Percentiles rank a stretch among this genome's conserved stretches.
Evolutionary conservation across 2,888 invertebrate species (phyloP).

Genomic region (Drosophila anceps): DNA sequence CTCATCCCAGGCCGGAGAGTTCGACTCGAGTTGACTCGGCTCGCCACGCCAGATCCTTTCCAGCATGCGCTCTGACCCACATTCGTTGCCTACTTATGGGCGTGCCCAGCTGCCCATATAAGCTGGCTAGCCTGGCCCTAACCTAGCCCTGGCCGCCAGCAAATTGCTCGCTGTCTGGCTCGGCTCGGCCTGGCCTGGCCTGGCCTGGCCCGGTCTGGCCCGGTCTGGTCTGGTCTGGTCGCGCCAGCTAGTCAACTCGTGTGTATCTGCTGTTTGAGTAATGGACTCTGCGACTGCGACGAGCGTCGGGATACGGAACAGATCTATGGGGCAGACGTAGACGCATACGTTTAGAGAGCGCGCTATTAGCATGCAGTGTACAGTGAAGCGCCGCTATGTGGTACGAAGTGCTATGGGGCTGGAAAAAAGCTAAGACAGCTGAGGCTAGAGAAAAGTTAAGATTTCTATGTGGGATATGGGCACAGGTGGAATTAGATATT

Average conservation of each 20-base stretch:
- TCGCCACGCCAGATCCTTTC: background rate
- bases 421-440: no score
- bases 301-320: slow-evolving; percentile 41
- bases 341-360: slow-evolving; percentile 34
- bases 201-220: slow-evolving; percentile 35
- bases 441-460: background rate
- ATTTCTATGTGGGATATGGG: background rate
- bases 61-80: slow-evolving; percentile 9
- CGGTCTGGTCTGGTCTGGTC: slow-evolving; percentile 44
- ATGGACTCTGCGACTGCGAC: slow-evolving; percentile 52
- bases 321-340: slow-evolving; percentile 47
- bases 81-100: slow-evolving; percentile 63
- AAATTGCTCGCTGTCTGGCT: slow-evolving; percentile 58
- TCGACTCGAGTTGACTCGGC: background rate
- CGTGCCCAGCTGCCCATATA: slow-evolving; percentile 14
- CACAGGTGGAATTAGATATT: background rate
- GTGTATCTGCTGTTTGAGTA: slow-evolving; percentile 48
- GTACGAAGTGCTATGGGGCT: background rate
- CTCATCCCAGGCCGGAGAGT: background rate
- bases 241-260: slow-evolving; percentile 36
- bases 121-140: background rate
- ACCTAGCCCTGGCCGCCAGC: slow-evolving; percentile 23
- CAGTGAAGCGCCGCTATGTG: slow-evolving; percentile 24
- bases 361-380: slow-evolving; percentile 40
- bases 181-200: slow-evolving; percentile 11